Percentiles rank a stretch among this genome's conserved stretches.
These are phyloP conservation scores for Syritta pipiens DNA, from an alignment of 2,888 invertebrate species.

Conservation along the genomic window DNA sequence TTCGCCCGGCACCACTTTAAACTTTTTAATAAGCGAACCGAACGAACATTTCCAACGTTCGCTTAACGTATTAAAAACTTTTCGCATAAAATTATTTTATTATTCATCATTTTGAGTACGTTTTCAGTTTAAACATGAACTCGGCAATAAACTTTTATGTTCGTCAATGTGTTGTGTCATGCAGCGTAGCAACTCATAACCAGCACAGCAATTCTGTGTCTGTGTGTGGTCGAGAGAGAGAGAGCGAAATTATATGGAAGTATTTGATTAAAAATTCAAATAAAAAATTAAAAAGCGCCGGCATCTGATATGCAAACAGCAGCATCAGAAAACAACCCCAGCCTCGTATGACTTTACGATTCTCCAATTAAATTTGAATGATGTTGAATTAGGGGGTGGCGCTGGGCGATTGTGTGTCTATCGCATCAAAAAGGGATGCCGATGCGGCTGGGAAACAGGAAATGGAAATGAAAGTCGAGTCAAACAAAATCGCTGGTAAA, in stretches of 20 bases:
- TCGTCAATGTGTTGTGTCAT: constrained; percentile 1
- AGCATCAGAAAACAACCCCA: too few relatives aligned
- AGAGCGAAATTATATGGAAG: constrained; percentile 32
- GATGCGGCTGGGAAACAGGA: background rate
- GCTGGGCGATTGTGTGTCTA: background rate
- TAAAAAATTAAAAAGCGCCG: constrained; percentile 15
- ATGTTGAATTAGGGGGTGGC: constrained; percentile 18
- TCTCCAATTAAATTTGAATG: constrained; percentile 35
- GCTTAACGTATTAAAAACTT: constrained; percentile 47
- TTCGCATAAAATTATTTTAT: constrained; percentile 58
- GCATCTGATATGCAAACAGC: constrained; percentile 21
- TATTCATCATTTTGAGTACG: constrained; percentile 52
- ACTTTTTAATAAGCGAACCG: constrained; percentile 39
- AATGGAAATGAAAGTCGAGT: background rate
- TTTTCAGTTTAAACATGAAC: constrained; percentile 30
- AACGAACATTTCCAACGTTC: constrained; percentile 34
- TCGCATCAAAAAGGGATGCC: background rate
- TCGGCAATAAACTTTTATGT: constrained; percentile 35
- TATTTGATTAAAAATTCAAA: constrained; percentile 38
- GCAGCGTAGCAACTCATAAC: background rate
- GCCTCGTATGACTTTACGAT: background rate
- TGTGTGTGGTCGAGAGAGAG: constrained; percentile 5
- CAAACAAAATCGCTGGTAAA: background rate
- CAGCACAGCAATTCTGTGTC: too few relatives aligned
- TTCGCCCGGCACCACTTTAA: constrained; percentile 12